A percentile compares a stretch with the other conserved stretches of the same genome.
These are phyloP conservation scores for Apotomis betuletana DNA, from an alignment of 2,888 invertebrate species.

Conservation along the genomic window DNA sequence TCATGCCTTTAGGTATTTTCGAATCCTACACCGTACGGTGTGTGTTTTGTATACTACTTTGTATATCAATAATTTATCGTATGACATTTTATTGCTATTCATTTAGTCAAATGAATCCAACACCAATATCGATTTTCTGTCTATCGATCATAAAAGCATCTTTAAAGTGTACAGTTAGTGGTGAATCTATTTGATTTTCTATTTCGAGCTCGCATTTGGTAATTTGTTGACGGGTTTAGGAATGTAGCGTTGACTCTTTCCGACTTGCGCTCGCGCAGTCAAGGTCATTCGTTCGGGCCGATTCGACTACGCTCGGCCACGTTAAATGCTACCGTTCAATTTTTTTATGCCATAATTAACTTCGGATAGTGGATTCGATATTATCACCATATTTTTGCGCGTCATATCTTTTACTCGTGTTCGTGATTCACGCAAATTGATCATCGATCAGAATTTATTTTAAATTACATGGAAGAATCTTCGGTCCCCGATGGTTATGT, in stretches of 20 bases:
- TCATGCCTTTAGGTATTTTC: too few species aligned
- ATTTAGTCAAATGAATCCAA: neutral
- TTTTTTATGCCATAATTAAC: slow-evolving; percentile 11
- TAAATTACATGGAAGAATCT: too few species aligned
- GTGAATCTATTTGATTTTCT: slow-evolving; percentile 2
- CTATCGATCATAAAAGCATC: neutral
- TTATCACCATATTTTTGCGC: neutral
- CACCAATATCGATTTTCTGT: neutral
- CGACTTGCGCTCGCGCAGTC: slow-evolving; percentile 23
- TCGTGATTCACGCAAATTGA: neutral
- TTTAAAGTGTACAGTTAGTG: neutral
- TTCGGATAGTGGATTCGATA: neutral
- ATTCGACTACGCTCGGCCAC: slow-evolving; percentile 19
- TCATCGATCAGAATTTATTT: slow-evolving; percentile 4
- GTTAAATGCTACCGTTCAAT: slow-evolving; percentile 12
- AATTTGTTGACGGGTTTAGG: slow-evolving; percentile 33
- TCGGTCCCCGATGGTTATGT: too few species aligned
- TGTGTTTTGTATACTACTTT: too few species aligned
- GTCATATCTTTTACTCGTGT: too few species aligned
- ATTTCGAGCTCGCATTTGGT: slow-evolving; percentile 13
- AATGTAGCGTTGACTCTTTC: slow-evolving; percentile 36
- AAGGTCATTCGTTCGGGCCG: slow-evolving; percentile 35
- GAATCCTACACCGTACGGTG: too few species aligned
- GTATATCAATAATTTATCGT: slow-evolving; percentile 1
- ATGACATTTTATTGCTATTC: slow-evolving; percentile 21